Base-by-base conservation (phyloP, 1,140 invertebrate species). In the Stegodyphus dumicola region DNA sequence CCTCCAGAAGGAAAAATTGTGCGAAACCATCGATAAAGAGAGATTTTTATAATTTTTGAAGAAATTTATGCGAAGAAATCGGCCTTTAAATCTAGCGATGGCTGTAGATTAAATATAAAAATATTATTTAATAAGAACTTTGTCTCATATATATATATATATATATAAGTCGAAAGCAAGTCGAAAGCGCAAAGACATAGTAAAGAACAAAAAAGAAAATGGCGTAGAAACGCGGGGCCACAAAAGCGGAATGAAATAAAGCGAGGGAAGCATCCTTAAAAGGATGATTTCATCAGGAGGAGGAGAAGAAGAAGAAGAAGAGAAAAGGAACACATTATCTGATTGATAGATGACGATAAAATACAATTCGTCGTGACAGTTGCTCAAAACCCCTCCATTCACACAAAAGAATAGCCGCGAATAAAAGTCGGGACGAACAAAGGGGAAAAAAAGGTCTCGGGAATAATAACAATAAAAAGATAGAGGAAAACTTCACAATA, bases 261-360 rank as follows among this genome's bases (percentile, higher is more conserved):
- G 70, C 54, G 67, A 79, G 17, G 69, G 66, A 66, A 60, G 18
- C 54, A 67, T 75, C 60, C 80, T 83, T 83, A 74, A 75, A 83
- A 83, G 80, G 80, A 83, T 83, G 70, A 83, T 83, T 83, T 83
- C 80, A 83, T 83, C 80, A 83, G 71, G 49, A 33, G 54, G 71
- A 52, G 80, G 75, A 66, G 48, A 18, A n/a, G 77, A 48, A 54
- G 51, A 60, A 17, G 11, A 64, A 11, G 18, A 76, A n/a, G 60
- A 15, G 65, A 79, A 79, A 70, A 70, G 77, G 52, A 70, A 69
- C 69, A 70, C 80, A 83, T 83, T 83, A 83, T 83, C 80, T 83
- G 80, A 83, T 83, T 83, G 80, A 83, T 83, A 75, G 80, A 83
- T 83, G 71, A 49, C 80, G 80, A 83, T 83, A 83, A 83, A 83